Conservation (phyloP, 2,113 vertebrate species). For the Pygoscelis adeliae region DNA sequence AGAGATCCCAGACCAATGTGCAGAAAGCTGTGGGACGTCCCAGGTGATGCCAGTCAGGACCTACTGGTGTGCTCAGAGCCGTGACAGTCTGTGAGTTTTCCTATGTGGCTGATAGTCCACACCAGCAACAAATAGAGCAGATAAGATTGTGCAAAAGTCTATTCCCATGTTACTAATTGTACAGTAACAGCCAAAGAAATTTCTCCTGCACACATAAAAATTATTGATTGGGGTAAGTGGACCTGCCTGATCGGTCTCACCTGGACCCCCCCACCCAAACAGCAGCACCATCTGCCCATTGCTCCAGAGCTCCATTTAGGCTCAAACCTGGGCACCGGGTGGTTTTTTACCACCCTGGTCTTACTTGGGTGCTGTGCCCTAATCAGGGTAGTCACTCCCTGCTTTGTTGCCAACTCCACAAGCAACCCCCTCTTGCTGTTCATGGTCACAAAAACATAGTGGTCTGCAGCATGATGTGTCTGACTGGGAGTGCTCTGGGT, state of each 20-base stretch:
- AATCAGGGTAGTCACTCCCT: not conserved
- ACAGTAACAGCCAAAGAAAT: not conserved
- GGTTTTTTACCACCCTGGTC: not conserved
- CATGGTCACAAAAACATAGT: not conserved
- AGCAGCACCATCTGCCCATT: not conserved
- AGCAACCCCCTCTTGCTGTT: not conserved
- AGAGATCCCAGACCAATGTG: not conserved
- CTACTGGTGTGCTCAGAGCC: not conserved
- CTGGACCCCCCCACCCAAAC: not conserved
- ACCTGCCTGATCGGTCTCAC: not conserved
- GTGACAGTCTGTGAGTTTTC: not conserved
- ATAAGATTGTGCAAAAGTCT: too few species aligned
- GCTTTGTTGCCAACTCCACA: not conserved
- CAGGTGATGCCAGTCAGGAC: not conserved
- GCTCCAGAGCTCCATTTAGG: not conserved
- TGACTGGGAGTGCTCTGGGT: not conserved
- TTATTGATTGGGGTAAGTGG: not conserved
- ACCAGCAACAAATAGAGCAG: too few species aligned
- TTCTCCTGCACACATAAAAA: not conserved
- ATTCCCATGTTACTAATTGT: not conserved
- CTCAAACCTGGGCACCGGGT: not conserved
- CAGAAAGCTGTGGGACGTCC: not conserved
- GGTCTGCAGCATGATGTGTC: not conserved
- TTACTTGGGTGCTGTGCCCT: not conserved
- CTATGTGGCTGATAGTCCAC: too few species aligned